A percentile compares a stretch with the other conserved stretches of the same genome.
These are phyloP conservation scores for Acipenser transmontanus DNA, from an alignment of 2,797 vertebrate genomes.

Conservation along the genomic window DNA sequence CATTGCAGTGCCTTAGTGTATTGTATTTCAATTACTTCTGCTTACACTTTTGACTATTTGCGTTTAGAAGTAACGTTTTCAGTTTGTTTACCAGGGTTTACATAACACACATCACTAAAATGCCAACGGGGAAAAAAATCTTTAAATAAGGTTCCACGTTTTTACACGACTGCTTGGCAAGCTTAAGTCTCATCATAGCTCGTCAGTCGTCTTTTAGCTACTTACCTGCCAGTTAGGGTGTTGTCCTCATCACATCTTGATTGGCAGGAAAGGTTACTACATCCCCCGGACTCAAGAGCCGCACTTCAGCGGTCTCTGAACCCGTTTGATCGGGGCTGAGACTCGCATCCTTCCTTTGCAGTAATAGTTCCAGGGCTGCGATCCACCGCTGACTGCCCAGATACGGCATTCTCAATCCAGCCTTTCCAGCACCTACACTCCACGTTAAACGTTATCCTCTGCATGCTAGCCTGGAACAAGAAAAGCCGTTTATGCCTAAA, in stretches of 20 bases:
- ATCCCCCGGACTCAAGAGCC: conserved; percentile 39
- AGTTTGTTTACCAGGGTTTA: too few relatives aligned
- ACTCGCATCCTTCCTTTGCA: conserved; percentile 49
- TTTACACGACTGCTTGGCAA: conserved; percentile 1
- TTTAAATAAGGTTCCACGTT: background rate
- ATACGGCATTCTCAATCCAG: conserved; percentile 47
- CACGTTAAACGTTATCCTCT: conserved; percentile 24
- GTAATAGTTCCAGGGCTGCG: conserved; percentile 36
- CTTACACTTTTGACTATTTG: too few relatives aligned
- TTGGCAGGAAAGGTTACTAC: conserved; percentile 65
- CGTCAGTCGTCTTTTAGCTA: conserved; percentile 51
- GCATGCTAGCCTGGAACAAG: conserved; percentile 81
- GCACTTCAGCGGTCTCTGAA: conserved; percentile 15
- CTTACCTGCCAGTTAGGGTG: conserved; percentile 80
- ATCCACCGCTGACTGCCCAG: conserved; percentile 58
- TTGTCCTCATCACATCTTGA: conserved; percentile 69
- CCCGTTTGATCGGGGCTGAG: conserved; percentile 29
- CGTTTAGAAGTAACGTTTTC: too few relatives aligned
- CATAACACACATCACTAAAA: background rate
- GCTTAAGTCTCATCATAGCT: conserved; percentile 3
- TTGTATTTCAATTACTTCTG: too few relatives aligned
- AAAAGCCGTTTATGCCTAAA: conserved; percentile 96
- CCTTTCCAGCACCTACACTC: conserved; percentile 54
- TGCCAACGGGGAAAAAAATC: background rate
- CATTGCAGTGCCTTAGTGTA: too few relatives aligned